These are phyloP conservation scores for Anguilla pacifica DNA, from an alignment of 2,797 vertebrate genomes.

Conservation along the genomic window DNA sequence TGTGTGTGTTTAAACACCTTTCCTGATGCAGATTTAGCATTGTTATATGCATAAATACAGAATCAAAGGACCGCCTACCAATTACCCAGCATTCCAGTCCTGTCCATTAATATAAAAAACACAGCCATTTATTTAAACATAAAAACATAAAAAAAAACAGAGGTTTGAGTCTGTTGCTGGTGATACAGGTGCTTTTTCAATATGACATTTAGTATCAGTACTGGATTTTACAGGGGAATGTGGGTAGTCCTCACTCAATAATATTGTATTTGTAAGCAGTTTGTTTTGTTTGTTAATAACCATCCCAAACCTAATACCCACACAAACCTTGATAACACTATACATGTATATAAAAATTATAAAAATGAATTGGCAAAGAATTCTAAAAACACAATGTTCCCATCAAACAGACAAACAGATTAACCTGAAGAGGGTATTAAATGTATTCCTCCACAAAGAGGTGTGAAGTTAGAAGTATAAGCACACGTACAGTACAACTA, in stretches of 20 bases:
- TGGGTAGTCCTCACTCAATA: neutral
- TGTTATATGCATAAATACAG: neutral
- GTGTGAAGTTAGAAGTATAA: conserved; percentile 36
- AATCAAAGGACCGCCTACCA: neutral
- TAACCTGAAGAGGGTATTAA: too few species aligned
- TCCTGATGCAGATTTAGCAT: neutral
- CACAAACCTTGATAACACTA: neutral
- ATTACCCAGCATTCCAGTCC: neutral
- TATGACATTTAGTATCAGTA: too few species aligned
- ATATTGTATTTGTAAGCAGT: neutral
- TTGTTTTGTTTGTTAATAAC: neutral
- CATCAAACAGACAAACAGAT: neutral
- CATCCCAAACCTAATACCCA: neutral
- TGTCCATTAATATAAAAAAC: neutral
- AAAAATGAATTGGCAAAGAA: too few species aligned
- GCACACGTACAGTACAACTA: conserved; percentile 29
- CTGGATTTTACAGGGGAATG: neutral
- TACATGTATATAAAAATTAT: too few species aligned
- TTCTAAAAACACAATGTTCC: too few species aligned
- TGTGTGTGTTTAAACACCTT: neutral
- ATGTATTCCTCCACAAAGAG: too few species aligned
- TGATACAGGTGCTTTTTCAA: too few species aligned
- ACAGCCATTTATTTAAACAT: neutral
- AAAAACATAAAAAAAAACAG: too few species aligned
- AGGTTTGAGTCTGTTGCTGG: too few species aligned